These are phyloP conservation scores for Eupeodes luniger DNA, from an alignment of 2,888 invertebrate species.

Conservation along the genomic window DNA sequence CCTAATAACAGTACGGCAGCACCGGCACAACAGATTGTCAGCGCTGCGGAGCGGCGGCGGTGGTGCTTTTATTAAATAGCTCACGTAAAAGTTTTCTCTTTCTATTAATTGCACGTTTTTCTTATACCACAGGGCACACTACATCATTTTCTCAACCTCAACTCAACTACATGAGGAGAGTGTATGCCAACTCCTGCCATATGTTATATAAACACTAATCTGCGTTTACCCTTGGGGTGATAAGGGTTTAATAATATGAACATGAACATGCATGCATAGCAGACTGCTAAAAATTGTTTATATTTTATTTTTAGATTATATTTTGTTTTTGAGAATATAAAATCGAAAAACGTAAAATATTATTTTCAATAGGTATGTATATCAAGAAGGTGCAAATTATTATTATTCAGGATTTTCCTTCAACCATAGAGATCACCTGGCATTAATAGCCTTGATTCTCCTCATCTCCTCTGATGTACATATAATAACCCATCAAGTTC, in stretches of 20 bases:
- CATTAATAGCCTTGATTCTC: not conserved
- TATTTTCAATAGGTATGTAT: not conserved
- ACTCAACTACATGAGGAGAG: not conserved
- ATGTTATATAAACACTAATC: not conserved
- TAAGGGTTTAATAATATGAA: not conserved
- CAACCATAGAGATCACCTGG: constrained; percentile 1
- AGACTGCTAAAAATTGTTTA: not conserved
- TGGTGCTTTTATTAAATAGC: constrained; percentile 28
- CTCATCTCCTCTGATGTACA: too few relatives aligned
- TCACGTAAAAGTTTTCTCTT: constrained; percentile 31
- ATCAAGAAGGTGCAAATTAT: constrained; percentile 12
- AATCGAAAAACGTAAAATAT: not conserved
- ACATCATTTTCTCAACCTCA: constrained; percentile 24
- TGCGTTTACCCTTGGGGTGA: not conserved
- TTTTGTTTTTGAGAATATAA: not conserved
- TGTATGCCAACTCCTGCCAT: not conserved
- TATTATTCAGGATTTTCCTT: not conserved
- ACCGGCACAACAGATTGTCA: not conserved
- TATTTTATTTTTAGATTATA: not conserved
- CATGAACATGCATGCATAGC: not conserved
- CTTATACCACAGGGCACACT: constrained; percentile 13
- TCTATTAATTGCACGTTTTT: constrained; percentile 29
- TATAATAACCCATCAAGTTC: not conserved
- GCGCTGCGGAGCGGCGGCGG: not conserved
- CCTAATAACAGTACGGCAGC: too few relatives aligned